Evolutionary conservation across 2,797 vertebrate species (phyloP).

Genomic region (Pangasius mekongensis): DNA sequence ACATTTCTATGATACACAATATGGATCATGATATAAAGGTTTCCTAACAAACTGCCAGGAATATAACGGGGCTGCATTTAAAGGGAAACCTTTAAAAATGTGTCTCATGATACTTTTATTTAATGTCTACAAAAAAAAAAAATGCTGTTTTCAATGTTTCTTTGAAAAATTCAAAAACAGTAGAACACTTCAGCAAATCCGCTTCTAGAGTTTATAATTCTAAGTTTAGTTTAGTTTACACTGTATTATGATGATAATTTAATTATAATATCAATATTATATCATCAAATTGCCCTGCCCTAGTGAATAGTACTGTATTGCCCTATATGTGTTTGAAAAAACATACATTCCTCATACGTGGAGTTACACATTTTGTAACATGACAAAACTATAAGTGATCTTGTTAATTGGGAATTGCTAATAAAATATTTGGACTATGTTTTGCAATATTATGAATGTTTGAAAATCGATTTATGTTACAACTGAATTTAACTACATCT

Average conservation of each 20-base stretch:
- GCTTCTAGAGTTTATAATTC: neutral
- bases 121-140: too few species aligned
- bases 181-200: neutral
- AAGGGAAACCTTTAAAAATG: neutral
- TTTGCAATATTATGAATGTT: neutral
- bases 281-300: too few species aligned
- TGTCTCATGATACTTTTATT: neutral
- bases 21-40: too few species aligned
- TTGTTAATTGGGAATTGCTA: neutral
- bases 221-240: too few species aligned
- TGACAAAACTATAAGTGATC: too few species aligned
- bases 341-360: too few species aligned
- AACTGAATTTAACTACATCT: neutral
- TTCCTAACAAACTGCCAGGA: neutral
- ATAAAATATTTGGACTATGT: neutral
- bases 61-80: too few species aligned
- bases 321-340: too few species aligned
- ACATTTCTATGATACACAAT: neutral
- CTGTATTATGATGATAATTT: neutral
- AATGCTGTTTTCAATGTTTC: too few species aligned
- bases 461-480: neutral
- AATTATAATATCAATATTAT: neutral
- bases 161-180: neutral
- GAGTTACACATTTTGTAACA: too few species aligned
- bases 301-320: neutral